phyloP scores from a whole-genome alignment of 2,797 vertebrate species.

The Lepidocolaptes lacrymiger region DNA sequence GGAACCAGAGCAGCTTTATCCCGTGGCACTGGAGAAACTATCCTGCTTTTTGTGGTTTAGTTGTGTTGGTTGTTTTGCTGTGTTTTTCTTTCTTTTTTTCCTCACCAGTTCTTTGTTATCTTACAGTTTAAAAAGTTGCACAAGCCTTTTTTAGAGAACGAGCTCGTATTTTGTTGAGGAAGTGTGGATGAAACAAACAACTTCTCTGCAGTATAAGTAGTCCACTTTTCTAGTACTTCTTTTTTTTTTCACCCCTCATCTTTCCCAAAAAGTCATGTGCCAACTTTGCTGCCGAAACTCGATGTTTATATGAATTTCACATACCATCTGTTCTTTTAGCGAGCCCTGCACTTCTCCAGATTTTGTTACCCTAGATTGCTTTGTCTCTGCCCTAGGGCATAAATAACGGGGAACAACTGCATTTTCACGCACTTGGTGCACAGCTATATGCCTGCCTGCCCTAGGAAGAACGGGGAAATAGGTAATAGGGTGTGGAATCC shows the following conservation, averaged over 20 bases:
- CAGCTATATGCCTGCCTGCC: neutral
- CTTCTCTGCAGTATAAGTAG: neutral
- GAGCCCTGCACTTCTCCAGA: neutral
- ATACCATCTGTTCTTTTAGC: neutral
- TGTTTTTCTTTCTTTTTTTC: no score
- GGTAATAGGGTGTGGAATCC: neutral
- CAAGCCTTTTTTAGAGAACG: neutral
- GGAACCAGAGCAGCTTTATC: neutral
- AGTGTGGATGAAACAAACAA: neutral
- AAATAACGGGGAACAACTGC: neutral
- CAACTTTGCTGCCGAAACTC: neutral
- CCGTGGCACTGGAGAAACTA: neutral
- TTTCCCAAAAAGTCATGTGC: neutral
- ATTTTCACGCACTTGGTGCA: neutral
- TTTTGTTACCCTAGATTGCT: neutral
- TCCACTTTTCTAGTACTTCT: neutral
- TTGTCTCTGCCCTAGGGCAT: neutral
- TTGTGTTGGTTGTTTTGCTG: neutral
- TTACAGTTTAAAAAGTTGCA: neutral
- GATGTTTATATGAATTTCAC: neutral
- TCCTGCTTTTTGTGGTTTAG: fast-evolving
- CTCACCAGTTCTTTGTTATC: fast-evolving
- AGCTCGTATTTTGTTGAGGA: neutral
- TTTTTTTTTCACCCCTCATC: neutral
- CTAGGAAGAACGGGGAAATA: neutral